Evolutionary conservation across 1,140 invertebrate species (phyloP).

Genomic region (Caenorhabditis elegans): WBcel235 BX284604.4:9281001-9281500

Average conservation of each 20-base stretch:
- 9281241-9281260: not conserved
- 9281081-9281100: slow-evolving; percentile 1
- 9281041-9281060: too few relatives aligned
- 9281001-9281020: too few relatives aligned
- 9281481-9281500: slow-evolving; percentile 51
- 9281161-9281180: not conserved
- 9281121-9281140: not conserved
- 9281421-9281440: slow-evolving; percentile 38
- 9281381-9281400: too few relatives aligned
- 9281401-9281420: slow-evolving; percentile 4
- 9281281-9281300: slow-evolving; percentile 3
- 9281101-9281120: not conserved
- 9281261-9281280: not conserved
- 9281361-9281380: not conserved
- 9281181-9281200: not conserved
- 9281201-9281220: not conserved
- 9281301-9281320: slow-evolving; percentile 17
- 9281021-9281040: too few relatives aligned
- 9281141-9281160: not conserved
- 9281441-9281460: slow-evolving; percentile 32
- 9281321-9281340: slow-evolving; percentile 42
- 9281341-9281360: slow-evolving; percentile 43
- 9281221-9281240: not conserved
- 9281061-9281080: not conserved
- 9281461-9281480: slow-evolving; percentile 47